phyloP scores from a whole-genome alignment of 1,140 invertebrate genomes.

The Trachymyrmex septentrionalis region DNA sequence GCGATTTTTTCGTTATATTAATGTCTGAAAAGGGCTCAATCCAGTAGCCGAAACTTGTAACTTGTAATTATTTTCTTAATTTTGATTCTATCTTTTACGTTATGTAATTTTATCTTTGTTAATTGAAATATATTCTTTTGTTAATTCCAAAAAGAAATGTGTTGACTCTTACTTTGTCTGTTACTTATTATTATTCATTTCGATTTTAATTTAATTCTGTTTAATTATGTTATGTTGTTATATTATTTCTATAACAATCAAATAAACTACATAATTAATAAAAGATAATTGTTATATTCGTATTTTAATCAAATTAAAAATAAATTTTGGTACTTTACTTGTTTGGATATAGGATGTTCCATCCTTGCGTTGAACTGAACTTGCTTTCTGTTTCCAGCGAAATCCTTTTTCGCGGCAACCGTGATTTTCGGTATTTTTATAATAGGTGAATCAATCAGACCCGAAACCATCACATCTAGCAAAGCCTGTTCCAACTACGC shows the following conservation, averaged over 20 bases:
- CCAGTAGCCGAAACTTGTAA: too few relatives aligned
- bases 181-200: too few relatives aligned
- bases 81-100: too few relatives aligned
- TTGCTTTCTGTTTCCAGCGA: slow-evolving; percentile 88
- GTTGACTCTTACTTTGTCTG: too few relatives aligned
- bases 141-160: too few relatives aligned
- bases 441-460: slow-evolving; percentile 88
- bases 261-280: not conserved
- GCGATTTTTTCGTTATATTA: too few relatives aligned
- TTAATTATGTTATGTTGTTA: slow-evolving; percentile 10
- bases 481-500: slow-evolving; percentile 88
- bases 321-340: slow-evolving; percentile 68
- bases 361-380: slow-evolving; percentile 83
- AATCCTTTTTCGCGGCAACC: slow-evolving; percentile 89
- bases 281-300: slow-evolving; percentile 12
- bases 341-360: slow-evolving; percentile 65
- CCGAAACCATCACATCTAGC: slow-evolving; percentile 87
- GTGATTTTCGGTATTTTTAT: slow-evolving; percentile 89
- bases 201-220: slow-evolving; percentile 29
- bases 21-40: too few relatives aligned
- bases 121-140: too few relatives aligned
- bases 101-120: too few relatives aligned
- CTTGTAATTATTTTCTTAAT: too few relatives aligned
- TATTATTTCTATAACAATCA: not conserved
- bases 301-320: slow-evolving; percentile 2